These are phyloP conservation scores for Urechis unicinctus DNA, from an alignment of 2,888 invertebrate species.

Conservation along the genomic window DNA sequence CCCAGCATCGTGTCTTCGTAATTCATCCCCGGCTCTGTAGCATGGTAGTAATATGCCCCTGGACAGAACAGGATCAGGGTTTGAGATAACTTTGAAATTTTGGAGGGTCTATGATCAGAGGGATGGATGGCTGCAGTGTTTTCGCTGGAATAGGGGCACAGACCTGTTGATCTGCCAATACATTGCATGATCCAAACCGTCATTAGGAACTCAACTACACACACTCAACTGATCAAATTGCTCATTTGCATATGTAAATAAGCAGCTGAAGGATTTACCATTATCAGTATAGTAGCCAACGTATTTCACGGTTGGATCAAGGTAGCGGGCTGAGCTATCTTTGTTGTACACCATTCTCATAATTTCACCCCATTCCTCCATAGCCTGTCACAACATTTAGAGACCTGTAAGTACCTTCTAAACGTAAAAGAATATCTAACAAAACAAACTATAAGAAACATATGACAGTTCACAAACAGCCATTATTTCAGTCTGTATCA, in stretches of 20 bases:
- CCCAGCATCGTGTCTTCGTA: constrained; percentile 12
- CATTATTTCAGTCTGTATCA: too few relatives aligned
- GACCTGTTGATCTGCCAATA: too few relatives aligned
- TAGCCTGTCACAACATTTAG: constrained; percentile 7
- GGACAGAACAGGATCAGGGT: constrained; percentile 1
- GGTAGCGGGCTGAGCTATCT: constrained; percentile 1
- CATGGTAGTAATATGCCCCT: constrained; percentile 13
- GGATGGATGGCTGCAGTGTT: too few relatives aligned
- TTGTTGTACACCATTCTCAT: constrained; percentile 9
- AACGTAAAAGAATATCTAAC: too few relatives aligned
- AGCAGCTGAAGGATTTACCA: constrained; percentile 15
- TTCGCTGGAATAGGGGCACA: too few relatives aligned
- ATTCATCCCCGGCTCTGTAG: constrained; percentile 7
- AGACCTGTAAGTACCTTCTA: too few relatives aligned
- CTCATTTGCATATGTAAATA: too few relatives aligned
- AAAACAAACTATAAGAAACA: not conserved
- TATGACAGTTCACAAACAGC: not conserved
- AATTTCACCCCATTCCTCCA: constrained; percentile 12
- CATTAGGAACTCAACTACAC: too few relatives aligned
- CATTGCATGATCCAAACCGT: too few relatives aligned
- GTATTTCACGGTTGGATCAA: constrained; percentile 18
- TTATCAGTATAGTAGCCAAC: constrained; percentile 23
- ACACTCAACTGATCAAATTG: too few relatives aligned
- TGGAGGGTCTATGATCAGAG: too few relatives aligned
- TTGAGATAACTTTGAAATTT: too few relatives aligned